A percentile compares a stretch with the other conserved stretches of the same genome.
Conservation (phyloP, 2,113 vertebrate species). For the Carassius auratus region DNA sequence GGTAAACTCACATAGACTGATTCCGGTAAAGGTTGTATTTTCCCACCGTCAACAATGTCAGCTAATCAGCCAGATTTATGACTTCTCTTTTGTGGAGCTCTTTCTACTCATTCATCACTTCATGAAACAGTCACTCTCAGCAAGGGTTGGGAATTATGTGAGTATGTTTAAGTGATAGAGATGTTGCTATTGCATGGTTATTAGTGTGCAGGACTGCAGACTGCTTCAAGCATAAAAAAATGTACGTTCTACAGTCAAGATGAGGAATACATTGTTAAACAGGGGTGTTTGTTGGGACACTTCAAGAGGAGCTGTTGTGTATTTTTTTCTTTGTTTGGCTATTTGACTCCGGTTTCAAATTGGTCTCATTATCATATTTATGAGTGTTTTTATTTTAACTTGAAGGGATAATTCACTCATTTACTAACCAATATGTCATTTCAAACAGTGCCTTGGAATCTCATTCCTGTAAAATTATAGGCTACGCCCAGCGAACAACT, state of each 20-base stretch:
- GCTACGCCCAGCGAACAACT: background rate
- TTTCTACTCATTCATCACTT: constrained; percentile 34
- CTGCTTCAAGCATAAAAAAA: no score
- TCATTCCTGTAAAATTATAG: background rate
- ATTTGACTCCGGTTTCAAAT: no score
- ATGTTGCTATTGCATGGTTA: background rate
- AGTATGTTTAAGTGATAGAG: background rate
- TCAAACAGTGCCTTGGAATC: background rate
- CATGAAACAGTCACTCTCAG: background rate
- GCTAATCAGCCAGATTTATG: constrained; percentile 38
- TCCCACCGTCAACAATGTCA: background rate
- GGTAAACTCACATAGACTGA: background rate
- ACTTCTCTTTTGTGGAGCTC: background rate
- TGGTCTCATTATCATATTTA: no score
- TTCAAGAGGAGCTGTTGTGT: background rate
- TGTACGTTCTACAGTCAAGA: background rate
- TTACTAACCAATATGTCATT: no score
- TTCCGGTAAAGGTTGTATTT: background rate
- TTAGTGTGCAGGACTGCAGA: no score
- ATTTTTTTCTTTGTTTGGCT: background rate
- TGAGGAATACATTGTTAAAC: background rate
- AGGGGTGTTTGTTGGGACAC: background rate
- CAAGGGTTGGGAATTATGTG: background rate
- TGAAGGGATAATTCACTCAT: no score
- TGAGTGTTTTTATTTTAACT: no score